Evolutionary conservation across 1,140 invertebrate genomes (phyloP).

Genomic region (Rhagoletis zephyria): DNA sequence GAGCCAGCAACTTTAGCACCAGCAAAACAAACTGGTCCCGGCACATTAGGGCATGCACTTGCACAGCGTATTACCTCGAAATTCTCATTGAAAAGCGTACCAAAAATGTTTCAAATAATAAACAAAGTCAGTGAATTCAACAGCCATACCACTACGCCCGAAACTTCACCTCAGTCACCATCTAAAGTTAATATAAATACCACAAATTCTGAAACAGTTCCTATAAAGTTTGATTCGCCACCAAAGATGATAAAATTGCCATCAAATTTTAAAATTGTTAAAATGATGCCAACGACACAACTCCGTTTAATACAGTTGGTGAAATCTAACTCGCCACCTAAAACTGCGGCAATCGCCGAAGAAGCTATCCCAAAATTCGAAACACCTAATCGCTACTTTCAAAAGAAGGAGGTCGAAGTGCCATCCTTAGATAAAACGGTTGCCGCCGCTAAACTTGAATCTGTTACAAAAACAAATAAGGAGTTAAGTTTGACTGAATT

Average conservation of each 20-base stretch:
- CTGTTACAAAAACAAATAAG: conserved; percentile 11
- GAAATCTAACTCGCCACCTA: not conserved
- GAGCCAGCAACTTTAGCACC: not conserved
- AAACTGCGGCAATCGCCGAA: not conserved
- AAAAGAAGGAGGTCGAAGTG: not conserved
- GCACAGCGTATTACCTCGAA: conserved; percentile 13
- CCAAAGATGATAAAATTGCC: conserved; percentile 28
- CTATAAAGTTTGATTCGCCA: not conserved
- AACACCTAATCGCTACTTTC: not conserved
- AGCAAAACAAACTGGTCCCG: not conserved
- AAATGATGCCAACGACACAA: not conserved
- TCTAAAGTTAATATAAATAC: not conserved
- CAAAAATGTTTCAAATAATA: conserved; percentile 15
- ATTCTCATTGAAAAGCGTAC: conserved; percentile 25
- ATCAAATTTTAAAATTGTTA: conserved; percentile 12
- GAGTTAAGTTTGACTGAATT: conserved; percentile 14
- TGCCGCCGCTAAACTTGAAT: conserved; percentile 3
- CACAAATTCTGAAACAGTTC: not conserved
- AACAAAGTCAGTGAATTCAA: not conserved
- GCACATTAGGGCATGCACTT: not conserved
- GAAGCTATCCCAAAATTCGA: not conserved
- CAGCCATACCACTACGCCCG: not conserved
- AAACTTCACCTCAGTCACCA: not conserved
- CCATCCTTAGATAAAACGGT: not conserved
- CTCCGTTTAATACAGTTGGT: not conserved